Evolutionary conservation across 2,888 invertebrate genomes (phyloP), one percentile per base, ranked within the genome.

Genomic region (Heterodera filipjevi): DNA sequence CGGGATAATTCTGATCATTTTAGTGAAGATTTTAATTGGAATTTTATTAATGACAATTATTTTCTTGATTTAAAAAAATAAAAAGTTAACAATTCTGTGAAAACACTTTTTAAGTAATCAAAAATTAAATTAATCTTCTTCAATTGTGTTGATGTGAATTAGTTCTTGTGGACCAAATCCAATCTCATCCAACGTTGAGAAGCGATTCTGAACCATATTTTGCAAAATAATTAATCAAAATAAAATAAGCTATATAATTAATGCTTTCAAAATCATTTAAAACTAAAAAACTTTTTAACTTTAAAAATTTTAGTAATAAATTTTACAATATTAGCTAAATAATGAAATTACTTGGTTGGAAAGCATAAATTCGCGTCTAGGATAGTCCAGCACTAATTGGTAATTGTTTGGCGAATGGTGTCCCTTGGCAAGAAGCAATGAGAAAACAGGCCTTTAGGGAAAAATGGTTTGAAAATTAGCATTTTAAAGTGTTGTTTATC

Each of bases 131-230:
- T n/a, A n/a, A n/a, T n/a, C n/a, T n/a, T 59, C 27, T 59, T 59
- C 59, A 27, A 59, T 59, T 27, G n/a, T 27, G n/a, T n/a, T 59
- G 59, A 59, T 27, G 22, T 59, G 59, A 22, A 59, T 59, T 6
- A 59, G 22, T 59, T 59, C 59, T 30, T 59, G 59, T 27, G 59
- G 59, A 27, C 59, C 59, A 59, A 59, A 59, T 59, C 59, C 59
- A n/a, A 59, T n/a, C 59, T 59, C 59, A 10, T 59, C n/a, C 59
- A 59, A 59, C 8, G 59, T n/a, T 5, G 22, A 27, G 59, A 59
- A 59, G 59, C 59, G 59, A 59, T 59, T 59, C 59, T 59, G 10
- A 59, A 59, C n/a, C n/a, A n/a, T n/a, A n/a, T n/a, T n/a, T n/a
- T n/a, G n/a, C n/a, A n/a, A n/a, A n/a, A n/a, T n/a, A n/a, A n/a